phyloP scores from a whole-genome alignment of 2,113 vertebrate genomes.

The Macaca nemestrina region DNA sequence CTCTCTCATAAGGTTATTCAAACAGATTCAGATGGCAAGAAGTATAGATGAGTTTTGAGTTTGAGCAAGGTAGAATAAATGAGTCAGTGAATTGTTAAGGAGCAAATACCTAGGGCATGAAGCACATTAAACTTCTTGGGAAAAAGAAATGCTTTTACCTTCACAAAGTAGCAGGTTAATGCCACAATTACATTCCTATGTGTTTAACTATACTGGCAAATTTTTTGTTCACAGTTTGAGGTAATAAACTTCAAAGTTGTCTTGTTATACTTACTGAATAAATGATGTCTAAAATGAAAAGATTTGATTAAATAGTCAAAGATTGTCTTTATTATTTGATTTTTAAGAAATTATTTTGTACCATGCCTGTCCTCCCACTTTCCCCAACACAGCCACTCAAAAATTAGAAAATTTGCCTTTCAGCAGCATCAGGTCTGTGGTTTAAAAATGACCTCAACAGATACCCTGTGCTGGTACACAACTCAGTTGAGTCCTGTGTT shows the following conservation, averaged over 20 bases:
- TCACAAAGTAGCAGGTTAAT: neutral
- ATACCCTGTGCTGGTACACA: neutral
- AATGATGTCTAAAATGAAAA: conserved; percentile 20
- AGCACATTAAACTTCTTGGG: neutral
- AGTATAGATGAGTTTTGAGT: neutral
- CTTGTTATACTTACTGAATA: neutral
- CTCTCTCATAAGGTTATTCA: neutral
- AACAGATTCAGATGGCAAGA: neutral
- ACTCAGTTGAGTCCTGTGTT: neutral
- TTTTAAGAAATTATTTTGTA: conserved; percentile 21
- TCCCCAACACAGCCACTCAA: neutral
- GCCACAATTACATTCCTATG: neutral
- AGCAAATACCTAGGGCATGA: neutral
- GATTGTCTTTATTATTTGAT: neutral
- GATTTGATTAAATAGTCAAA: neutral
- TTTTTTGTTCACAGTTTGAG: neutral
- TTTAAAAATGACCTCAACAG: neutral
- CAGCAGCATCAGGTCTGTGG: neutral
- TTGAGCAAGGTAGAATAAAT: neutral
- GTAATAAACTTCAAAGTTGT: neutral
- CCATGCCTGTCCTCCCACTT: neutral
- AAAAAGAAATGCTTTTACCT: neutral
- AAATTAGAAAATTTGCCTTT: conserved; percentile 15
- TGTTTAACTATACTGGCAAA: neutral
- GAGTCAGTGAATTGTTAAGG: neutral